Evolutionary conservation across 2,888 invertebrate species (phyloP), one percentile per base, ranked within the genome.

Genomic region (Drosophila bunnanda): DNA sequence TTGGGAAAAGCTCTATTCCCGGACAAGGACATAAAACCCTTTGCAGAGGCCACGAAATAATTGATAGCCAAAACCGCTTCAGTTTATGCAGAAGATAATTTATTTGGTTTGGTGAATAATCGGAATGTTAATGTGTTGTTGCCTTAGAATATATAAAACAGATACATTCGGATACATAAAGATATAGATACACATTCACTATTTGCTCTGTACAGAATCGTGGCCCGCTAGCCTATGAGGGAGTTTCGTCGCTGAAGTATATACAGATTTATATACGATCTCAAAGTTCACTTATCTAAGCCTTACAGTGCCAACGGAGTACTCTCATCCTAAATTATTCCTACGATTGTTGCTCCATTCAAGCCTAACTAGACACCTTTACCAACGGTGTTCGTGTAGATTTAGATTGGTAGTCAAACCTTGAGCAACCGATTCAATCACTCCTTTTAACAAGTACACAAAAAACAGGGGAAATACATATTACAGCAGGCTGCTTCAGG

Each of bases 101-200:
- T 71, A 62, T 62, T 71, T 71, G 41, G 36, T 71, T 48, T 59
- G 50, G 58, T 60, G 61, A 54, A 43, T 61, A 72, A 53, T 71
- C 53, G 72, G 72, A 72, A 72, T 72, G 71, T 64, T 46, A 48
- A 38, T 59, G 69, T 50, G 44, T 61, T 54, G 48, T 25, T 56
- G 25, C 34, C 50, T 28, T 74, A 74, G 46, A 67, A 48, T 68
- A 68, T 61, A 57, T 25, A 54, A 75, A 68, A 68, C 60, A 57
- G 48, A 69, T 61, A 56, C 55, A 61, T 22, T 52, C 34, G 34
- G 56, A 56, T 54, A 69, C 55, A 70, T 59, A 66, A 56, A 66
- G 74, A 76, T 70, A 80, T 68, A 73, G 54, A 76, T 57, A 79
- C 68, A 79, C 60, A 64, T 71, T 79, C 50, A 69, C 77, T 78